These are phyloP conservation scores for Lasius fuliginosus DNA, from an alignment of 2,888 invertebrate species.

Conservation along the genomic window DNA sequence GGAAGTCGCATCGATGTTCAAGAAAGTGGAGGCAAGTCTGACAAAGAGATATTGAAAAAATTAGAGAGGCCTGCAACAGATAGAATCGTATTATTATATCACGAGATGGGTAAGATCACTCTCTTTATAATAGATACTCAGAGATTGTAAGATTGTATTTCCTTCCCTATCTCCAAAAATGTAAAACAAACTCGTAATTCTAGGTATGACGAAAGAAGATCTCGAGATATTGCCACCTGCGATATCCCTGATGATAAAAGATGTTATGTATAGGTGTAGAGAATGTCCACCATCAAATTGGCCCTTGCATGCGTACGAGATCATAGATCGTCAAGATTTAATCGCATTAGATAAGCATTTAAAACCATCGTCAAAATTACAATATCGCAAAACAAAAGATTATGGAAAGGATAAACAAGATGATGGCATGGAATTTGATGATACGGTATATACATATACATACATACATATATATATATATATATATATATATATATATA, in stretches of 20 bases:
- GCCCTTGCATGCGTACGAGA: conserved; percentile 90
- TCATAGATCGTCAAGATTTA: conserved; percentile 92
- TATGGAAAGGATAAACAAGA: conserved; percentile 87
- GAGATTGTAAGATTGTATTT: background rate
- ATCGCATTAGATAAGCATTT: conserved; percentile 87
- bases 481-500: background rate
- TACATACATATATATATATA: conserved; percentile 40
- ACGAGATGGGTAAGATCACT: conserved; percentile 86
- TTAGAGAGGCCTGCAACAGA: conserved; percentile 81
- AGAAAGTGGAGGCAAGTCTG: conserved; percentile 76
- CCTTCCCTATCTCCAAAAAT: background rate
- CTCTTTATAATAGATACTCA: background rate
- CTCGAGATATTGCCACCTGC: conserved; percentile 92
- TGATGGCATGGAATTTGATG: conserved; percentile 89
- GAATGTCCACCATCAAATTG: conserved; percentile 91
- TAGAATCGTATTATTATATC: conserved; percentile 88
- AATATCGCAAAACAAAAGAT: conserved; percentile 75
- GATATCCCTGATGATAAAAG: conserved; percentile 90
- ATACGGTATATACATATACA: conserved; percentile 83
- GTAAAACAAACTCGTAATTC: conserved; percentile 24
- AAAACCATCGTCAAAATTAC: conserved; percentile 61
- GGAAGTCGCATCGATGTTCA: conserved; percentile 83
- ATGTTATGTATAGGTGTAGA: conserved; percentile 91
- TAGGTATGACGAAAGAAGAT: conserved; percentile 89
- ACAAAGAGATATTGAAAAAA: conserved; percentile 77